Percentiles rank a stretch among this genome's conserved stretches.
Evolutionary conservation across 2,113 vertebrate genomes (phyloP).

Genomic region (Erinaceus europaeus): DNA sequence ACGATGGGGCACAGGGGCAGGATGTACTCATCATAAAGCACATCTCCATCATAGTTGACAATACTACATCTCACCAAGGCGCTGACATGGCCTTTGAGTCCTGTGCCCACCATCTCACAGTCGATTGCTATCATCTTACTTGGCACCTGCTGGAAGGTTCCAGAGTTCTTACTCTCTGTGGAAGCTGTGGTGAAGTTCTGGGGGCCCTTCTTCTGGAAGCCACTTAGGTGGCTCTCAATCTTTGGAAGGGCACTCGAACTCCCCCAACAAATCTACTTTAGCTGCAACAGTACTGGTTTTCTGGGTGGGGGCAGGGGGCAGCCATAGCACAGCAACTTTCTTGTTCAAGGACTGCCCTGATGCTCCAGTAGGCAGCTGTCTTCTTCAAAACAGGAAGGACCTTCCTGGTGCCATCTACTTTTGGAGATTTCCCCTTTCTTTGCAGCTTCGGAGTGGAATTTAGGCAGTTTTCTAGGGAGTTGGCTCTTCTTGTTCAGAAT

Average conservation of each 20-base stretch:
- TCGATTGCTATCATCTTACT: slow-evolving; percentile 89
- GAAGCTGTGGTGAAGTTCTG: background rate
- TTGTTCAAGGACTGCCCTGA: background rate
- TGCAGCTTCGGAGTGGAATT: slow-evolving; percentile 8
- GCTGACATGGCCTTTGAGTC: slow-evolving; percentile 86
- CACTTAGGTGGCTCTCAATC: background rate
- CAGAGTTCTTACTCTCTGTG: background rate
- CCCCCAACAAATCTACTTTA: slow-evolving; percentile 60
- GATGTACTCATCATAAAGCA: slow-evolving; percentile 91
- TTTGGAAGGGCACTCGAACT: slow-evolving; percentile 69
- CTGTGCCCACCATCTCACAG: slow-evolving; percentile 97
- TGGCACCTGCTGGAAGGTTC: slow-evolving; percentile 58
- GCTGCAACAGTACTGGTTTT: slow-evolving; percentile 14
- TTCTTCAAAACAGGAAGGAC: no score
- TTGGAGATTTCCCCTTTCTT: slow-evolving; percentile 32
- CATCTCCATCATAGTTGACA: slow-evolving; percentile 86
- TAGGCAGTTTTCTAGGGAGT: background rate
- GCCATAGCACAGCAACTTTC: slow-evolving; percentile 53
- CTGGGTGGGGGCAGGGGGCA: slow-evolving; percentile 65
- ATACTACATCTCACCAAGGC: slow-evolving; percentile 92
- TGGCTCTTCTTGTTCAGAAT: slow-evolving; percentile 77
- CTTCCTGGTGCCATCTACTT: slow-evolving; percentile 32
- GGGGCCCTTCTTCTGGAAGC: slow-evolving; percentile 41
- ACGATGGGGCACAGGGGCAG: slow-evolving; percentile 85
- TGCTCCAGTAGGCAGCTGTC: background rate